These are phyloP conservation scores for Montipora capricornis DNA, from an alignment of 64 coral and sea anemone species.

Conservation along the genomic window DNA sequence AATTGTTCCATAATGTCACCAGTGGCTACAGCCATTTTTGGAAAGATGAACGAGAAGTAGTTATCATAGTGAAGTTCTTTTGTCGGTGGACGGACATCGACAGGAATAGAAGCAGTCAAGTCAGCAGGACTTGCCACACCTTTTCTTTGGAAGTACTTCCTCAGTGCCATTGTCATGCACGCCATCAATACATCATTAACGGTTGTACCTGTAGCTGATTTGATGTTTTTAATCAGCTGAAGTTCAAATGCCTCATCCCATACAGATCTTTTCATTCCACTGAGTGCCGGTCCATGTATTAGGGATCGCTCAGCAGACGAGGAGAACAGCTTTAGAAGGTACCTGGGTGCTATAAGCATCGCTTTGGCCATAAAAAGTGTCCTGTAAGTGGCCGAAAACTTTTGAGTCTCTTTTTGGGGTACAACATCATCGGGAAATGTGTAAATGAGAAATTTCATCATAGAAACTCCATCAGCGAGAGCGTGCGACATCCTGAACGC, in stretches of 20 bases:
- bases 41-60: conserved; percentile 83
- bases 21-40: conserved; percentile 64
- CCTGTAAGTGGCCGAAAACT: conserved; percentile 59
- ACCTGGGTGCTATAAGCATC: conserved; percentile 42
- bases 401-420: conserved; percentile 63
- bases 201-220: conserved; percentile 82
- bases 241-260: conserved; percentile 82
- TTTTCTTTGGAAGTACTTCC: conserved; percentile 76
- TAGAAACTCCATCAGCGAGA: conserved; percentile 88
- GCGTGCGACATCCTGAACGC: neutral
- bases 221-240: conserved; percentile 81
- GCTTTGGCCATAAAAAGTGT: conserved; percentile 68
- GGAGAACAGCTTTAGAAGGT: conserved; percentile 45
- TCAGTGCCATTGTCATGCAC: neutral
- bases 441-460: conserved; percentile 67
- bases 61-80: conserved; percentile 73
- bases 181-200: conserved; percentile 55
- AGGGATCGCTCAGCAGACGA: conserved; percentile 58
- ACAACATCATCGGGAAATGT: conserved; percentile 68
- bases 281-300: conserved; percentile 63
- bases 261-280: conserved; percentile 59
- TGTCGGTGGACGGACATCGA: conserved; percentile 72
- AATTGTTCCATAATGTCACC: conserved; percentile 60
- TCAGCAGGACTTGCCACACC: conserved; percentile 81
- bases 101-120: conserved; percentile 78